Conservation (phyloP, 2,113 vertebrate genomes). For the Oryzias curvinotus region DNA sequence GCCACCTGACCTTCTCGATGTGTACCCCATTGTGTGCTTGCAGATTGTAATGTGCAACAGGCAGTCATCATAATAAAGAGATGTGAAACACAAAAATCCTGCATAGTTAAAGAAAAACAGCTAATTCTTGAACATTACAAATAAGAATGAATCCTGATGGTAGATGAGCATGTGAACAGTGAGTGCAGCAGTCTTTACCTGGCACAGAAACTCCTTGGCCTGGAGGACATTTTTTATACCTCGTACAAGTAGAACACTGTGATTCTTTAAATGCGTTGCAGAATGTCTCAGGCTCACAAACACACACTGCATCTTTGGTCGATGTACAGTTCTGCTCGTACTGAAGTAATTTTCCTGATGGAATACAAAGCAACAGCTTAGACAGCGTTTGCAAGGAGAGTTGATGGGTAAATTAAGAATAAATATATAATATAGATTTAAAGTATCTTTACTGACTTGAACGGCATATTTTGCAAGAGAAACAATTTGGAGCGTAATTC, state of each 20-base stretch:
- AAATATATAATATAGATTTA: not conserved
- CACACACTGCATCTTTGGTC: constrained; percentile 47
- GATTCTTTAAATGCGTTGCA: not conserved
- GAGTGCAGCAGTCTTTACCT: constrained; percentile 47
- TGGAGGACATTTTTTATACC: constrained; percentile 6
- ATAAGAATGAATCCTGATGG: too few species aligned
- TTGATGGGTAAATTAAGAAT: not conserved
- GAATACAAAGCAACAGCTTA: not conserved
- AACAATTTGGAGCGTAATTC: constrained; percentile 59
- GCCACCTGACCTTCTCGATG: too few species aligned
- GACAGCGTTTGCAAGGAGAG: not conserved
- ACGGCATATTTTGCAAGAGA: constrained; percentile 52
- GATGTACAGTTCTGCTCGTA: constrained; percentile 42
- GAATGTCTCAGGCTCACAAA: constrained; percentile 56
- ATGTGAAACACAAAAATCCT: too few species aligned
- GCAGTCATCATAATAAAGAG: too few species aligned
- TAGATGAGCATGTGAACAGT: too few species aligned
- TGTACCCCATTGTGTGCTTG: too few species aligned
- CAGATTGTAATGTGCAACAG: too few species aligned
- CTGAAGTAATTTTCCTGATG: constrained; percentile 53
- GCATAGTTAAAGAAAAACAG: too few species aligned
- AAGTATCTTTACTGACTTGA: constrained; percentile 29
- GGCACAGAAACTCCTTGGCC: constrained; percentile 44
- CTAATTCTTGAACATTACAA: too few species aligned
- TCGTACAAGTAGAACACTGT: constrained; percentile 9